Conservation (phyloP, 1,140 invertebrate genomes). For the Ceratosolen solmsi region DNA sequence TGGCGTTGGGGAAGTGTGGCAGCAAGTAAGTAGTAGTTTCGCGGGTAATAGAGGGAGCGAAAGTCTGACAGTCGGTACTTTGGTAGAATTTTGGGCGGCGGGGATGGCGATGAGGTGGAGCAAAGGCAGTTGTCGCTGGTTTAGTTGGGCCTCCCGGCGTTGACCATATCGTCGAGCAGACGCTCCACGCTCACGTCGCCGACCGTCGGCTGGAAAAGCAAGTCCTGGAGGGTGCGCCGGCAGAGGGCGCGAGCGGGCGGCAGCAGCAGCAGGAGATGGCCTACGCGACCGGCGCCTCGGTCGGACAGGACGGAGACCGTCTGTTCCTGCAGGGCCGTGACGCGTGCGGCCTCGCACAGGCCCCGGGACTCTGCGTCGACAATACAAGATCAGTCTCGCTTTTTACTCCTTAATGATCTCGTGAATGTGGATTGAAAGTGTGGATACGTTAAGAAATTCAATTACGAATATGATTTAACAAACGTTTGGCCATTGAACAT, state of each 20-base stretch:
- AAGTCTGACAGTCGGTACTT: too few relatives aligned
- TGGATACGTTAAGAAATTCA: too few relatives aligned
- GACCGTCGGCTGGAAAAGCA: conserved; percentile 81
- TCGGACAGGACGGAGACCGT: conserved; percentile 84
- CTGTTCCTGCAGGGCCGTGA: conserved; percentile 85
- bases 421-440: too few relatives aligned
- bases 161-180: conserved; percentile 77
- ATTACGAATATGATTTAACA: too few relatives aligned
- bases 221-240: conserved; percentile 76
- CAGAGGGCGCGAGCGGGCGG: conserved; percentile 77
- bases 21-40: too few relatives aligned
- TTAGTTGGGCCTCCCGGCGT: conserved; percentile 51
- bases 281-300: conserved; percentile 78
- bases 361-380: conserved; percentile 77
- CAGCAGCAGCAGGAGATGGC: conserved; percentile 81
- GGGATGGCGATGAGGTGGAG: too few relatives aligned
- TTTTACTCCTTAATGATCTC: background rate
- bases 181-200: conserved; percentile 81
- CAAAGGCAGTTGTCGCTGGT: too few relatives aligned
- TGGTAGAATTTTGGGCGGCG: too few relatives aligned
- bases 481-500: too few relatives aligned
- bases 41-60: too few relatives aligned
- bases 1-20: too few relatives aligned
- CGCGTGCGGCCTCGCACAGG: conserved; percentile 76
- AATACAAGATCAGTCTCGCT: background rate